Evolutionary conservation across 1,140 invertebrate species (phyloP).

Genomic region (Sinonovacula constricta): DNA sequence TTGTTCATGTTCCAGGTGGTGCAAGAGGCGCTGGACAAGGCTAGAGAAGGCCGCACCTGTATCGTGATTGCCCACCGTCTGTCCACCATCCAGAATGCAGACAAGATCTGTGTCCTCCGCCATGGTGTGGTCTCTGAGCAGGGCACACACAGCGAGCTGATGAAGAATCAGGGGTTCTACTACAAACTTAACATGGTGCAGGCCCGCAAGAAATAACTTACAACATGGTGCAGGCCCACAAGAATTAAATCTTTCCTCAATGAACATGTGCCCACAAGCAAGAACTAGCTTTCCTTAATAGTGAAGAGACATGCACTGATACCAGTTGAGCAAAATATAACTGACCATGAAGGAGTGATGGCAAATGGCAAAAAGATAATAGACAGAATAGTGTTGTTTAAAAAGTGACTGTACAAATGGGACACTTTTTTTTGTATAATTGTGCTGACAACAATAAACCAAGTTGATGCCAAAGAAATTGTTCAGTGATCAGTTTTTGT

Average conservation of each 20-base stretch:
- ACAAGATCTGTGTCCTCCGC: slow-evolving; percentile 70
- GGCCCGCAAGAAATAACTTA: slow-evolving; percentile 20
- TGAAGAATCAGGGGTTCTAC: slow-evolving; percentile 68
- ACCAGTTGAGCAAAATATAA: too few species aligned
- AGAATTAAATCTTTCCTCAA: background rate
- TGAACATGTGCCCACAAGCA: background rate
- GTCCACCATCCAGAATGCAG: slow-evolving; percentile 72
- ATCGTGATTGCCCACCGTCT: slow-evolving; percentile 76
- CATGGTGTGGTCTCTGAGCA: slow-evolving; percentile 69
- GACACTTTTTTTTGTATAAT: too few species aligned
- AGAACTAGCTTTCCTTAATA: too few species aligned
- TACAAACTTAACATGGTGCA: slow-evolving; percentile 66
- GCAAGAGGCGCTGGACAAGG: slow-evolving; percentile 75
- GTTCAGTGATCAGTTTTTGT: too few species aligned
- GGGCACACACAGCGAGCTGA: slow-evolving; percentile 69
- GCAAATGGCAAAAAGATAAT: too few species aligned
- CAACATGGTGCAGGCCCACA: too few species aligned
- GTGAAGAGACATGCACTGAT: too few species aligned
- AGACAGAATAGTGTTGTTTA: too few species aligned
- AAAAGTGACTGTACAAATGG: too few species aligned
- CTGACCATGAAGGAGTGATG: too few species aligned
- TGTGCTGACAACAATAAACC: too few species aligned
- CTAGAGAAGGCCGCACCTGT: slow-evolving; percentile 70
- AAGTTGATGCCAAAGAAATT: too few species aligned
- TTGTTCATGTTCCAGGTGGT: slow-evolving; percentile 62